Evolutionary conservation across 2,797 vertebrate genomes (phyloP).

Genomic region (Chromobotia macracanthus): DNA sequence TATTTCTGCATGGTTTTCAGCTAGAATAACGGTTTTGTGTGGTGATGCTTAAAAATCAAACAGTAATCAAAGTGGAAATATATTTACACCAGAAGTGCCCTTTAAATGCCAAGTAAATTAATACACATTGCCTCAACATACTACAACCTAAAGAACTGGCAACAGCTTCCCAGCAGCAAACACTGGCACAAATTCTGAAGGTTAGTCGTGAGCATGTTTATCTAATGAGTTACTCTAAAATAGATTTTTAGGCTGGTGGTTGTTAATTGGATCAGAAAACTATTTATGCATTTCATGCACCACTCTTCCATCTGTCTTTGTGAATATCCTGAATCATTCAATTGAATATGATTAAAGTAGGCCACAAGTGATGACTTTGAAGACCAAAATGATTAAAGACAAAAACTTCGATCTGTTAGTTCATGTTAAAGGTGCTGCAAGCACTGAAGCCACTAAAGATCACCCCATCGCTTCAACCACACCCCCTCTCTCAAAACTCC

Average conservation of each 20-base stretch:
- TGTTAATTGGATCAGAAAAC: conserved; percentile 53
- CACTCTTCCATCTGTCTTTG: conserved; percentile 39
- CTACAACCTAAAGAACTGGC: conserved; percentile 24
- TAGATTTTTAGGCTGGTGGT: conserved; percentile 38
- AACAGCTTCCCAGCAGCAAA: not conserved
- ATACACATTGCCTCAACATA: not conserved
- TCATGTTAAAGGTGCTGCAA: not conserved
- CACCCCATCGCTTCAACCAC: too few species aligned
- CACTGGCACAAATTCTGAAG: not conserved
- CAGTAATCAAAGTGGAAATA: not conserved
- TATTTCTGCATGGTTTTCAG: conserved; percentile 18
- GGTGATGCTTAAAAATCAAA: conserved; percentile 18
- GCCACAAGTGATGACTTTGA: conserved; percentile 28
- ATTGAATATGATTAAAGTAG: conserved; percentile 41
- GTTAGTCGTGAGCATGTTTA: conserved; percentile 4
- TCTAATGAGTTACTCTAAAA: conserved; percentile 20
- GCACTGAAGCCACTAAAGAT: not conserved
- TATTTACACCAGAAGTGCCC: conserved; percentile 19
- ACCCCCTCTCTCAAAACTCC: not conserved
- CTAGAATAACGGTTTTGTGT: not conserved
- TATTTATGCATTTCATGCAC: conserved; percentile 39
- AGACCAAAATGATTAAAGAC: not conserved
- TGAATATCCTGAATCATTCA: conserved; percentile 27
- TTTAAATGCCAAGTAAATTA: conserved; percentile 33
- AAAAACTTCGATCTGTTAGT: not conserved